Percentiles rank a stretch among this genome's conserved stretches.
Evolutionary conservation across 2,888 invertebrate species (phyloP).

Genomic region (Brenthis ino): DNA sequence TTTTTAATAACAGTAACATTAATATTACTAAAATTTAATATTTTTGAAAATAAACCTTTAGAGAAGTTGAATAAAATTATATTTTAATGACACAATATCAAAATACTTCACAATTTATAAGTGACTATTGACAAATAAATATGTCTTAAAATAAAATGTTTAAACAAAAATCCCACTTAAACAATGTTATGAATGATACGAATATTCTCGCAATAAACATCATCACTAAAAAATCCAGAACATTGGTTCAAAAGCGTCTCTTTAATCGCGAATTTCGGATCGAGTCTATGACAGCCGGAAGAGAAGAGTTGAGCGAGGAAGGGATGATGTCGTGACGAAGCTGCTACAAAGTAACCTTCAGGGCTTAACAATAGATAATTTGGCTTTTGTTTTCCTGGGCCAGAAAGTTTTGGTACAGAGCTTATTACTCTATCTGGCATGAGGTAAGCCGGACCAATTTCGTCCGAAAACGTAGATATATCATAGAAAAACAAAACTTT

Average conservation of each 20-base stretch:
- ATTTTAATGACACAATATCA: too few species aligned
- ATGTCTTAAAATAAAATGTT: conserved; percentile 11
- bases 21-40: too few species aligned
- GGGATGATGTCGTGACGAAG: conserved; percentile 59
- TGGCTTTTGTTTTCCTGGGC: conserved; percentile 20
- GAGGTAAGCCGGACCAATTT: conserved; percentile 45
- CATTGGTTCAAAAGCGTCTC: conserved; percentile 60
- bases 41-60: too few species aligned
- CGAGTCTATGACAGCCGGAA: conserved; percentile 53
- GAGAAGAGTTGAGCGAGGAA: conserved; percentile 59
- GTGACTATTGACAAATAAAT: conserved; percentile 19
- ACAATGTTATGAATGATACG: conserved; percentile 55
- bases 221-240: conserved; percentile 52
- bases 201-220: conserved; percentile 64
- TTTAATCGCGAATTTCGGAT: conserved; percentile 60
- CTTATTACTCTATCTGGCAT: conserved; percentile 39
- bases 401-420: conserved; percentile 22
- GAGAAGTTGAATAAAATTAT: too few species aligned
- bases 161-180: conserved; percentile 22
- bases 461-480: conserved; percentile 51
- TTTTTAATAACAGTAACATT: too few species aligned
- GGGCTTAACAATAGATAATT: conserved; percentile 55
- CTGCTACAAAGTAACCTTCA: conserved; percentile 66
- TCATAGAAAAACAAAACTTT: conserved; percentile 58
- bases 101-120: conserved; percentile 30